A percentile compares a stretch with the other conserved stretches of the same genome.
Conservation (phyloP, 2,797 vertebrate genomes). For the Sibirionetta formosa region DNA sequence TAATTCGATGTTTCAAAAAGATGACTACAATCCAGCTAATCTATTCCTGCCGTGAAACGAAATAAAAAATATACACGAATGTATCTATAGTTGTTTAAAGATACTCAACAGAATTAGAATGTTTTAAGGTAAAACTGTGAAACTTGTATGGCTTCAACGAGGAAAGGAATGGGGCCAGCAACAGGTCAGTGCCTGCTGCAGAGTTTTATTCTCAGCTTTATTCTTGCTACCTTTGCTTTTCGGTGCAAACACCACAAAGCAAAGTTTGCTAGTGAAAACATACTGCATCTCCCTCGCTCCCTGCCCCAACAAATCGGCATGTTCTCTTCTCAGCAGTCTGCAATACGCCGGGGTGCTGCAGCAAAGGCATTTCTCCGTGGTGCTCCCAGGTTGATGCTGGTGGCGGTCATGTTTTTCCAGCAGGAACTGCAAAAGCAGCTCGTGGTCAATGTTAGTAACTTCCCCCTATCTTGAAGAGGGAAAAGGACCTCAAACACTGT, state of each 20-base stretch:
- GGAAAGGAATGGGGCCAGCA: neutral
- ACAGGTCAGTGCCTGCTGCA: slow-evolving; percentile 53
- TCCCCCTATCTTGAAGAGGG: neutral
- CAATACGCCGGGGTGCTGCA: neutral
- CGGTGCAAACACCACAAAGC: neutral
- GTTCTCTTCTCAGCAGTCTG: neutral
- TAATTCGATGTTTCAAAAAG: neutral
- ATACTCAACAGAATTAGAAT: slow-evolving; percentile 1
- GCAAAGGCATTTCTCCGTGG: neutral
- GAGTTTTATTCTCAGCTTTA: neutral
- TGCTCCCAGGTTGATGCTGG: neutral
- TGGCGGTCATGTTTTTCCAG: neutral
- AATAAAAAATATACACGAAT: neutral
- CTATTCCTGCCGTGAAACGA: neutral
- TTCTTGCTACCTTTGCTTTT: neutral
- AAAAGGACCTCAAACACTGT: neutral
- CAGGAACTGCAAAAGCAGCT: neutral
- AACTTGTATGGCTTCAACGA: neutral
- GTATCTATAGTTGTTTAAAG: neutral
- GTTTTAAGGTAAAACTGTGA: slow-evolving; percentile 18
- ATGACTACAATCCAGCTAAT: neutral
- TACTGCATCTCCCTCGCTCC: neutral
- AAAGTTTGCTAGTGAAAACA: neutral
- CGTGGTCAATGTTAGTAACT: neutral
- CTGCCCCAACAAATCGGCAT: neutral